Percentiles rank a stretch among this genome's conserved stretches.
Evolutionary conservation across 35 echinoderm and acorn worm genomes (phyloP).

Genomic region (Lytechinus pictus): DNA sequence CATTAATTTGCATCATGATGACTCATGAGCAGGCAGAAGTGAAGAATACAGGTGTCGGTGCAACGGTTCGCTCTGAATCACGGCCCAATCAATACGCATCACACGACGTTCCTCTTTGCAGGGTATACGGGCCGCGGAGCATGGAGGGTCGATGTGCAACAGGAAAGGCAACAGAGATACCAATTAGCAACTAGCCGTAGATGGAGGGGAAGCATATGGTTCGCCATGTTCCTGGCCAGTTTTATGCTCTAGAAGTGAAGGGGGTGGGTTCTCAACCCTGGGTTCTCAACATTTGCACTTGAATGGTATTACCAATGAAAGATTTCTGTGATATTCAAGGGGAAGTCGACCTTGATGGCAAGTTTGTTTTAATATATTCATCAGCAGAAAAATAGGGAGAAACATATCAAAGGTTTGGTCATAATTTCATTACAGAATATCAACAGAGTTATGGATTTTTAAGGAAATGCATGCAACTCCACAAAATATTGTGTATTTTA

Average conservation of each 20-base stretch:
- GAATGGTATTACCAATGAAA: no score
- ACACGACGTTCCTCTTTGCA: neutral
- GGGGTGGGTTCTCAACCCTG: neutral
- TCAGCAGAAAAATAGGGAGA: no score
- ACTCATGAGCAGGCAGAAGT: neutral
- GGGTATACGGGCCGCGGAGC: neutral
- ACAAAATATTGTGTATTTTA: no score
- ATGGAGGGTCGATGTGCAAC: neutral
- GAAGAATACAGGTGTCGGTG: slow-evolving; percentile 13
- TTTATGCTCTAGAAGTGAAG: neutral
- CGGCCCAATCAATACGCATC: neutral
- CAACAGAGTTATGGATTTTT: no score
- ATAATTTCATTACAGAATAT: no score
- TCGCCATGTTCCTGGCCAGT: neutral
- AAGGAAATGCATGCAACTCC: no score
- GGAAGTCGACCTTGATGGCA: no score
- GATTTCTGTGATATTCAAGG: no score
- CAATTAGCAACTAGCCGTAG: neutral
- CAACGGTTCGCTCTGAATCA: slow-evolving; percentile 21
- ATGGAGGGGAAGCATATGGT: neutral
- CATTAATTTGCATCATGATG: neutral
- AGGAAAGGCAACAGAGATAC: slow-evolving; percentile 14
- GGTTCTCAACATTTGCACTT: neutral
- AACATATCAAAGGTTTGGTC: no score
- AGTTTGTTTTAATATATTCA: no score